Conservation (phyloP, 2,888 invertebrate species). For the Ennomos erosarius region DNA sequence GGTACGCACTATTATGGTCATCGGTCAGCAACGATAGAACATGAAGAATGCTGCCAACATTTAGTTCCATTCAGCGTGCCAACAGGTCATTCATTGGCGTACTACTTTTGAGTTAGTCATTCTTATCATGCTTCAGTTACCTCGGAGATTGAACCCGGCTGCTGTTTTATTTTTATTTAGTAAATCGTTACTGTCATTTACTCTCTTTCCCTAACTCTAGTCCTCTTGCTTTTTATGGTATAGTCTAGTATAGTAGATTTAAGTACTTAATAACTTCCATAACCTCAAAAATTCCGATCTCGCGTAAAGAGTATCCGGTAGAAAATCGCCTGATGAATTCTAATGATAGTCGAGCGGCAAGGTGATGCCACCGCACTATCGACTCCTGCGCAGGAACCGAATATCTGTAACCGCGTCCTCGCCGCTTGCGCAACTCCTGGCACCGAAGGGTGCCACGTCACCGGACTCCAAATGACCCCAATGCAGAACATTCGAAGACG, state of each 20-base stretch:
- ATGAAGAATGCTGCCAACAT: slow-evolving; percentile 24
- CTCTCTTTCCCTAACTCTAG: no score
- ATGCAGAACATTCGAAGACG: slow-evolving; percentile 55
- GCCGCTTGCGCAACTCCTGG: slow-evolving; percentile 60
- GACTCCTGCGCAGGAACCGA: slow-evolving; percentile 46
- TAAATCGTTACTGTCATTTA: no score
- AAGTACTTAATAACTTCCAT: neutral
- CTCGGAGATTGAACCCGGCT: slow-evolving; percentile 26
- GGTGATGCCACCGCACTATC: slow-evolving; percentile 32
- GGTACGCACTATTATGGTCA: slow-evolving; percentile 5
- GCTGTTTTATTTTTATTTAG: slow-evolving; percentile 3
- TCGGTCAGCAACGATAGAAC: slow-evolving; percentile 7
- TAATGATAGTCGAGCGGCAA: slow-evolving; percentile 42
- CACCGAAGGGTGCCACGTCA: slow-evolving; percentile 65
- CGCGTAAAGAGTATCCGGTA: slow-evolving; percentile 42
- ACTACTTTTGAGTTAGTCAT: slow-evolving; percentile 28
- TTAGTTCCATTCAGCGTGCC: slow-evolving; percentile 23
- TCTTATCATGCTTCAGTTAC: slow-evolving; percentile 27
- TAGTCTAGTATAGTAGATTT: no score
- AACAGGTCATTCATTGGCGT: slow-evolving; percentile 21
- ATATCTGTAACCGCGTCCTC: slow-evolving; percentile 61
- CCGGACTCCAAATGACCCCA: slow-evolving; percentile 58
- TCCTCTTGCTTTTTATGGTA: no score
- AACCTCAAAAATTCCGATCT: slow-evolving; percentile 29
- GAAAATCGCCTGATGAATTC: slow-evolving; percentile 39